Percentiles rank a stretch among this genome's conserved stretches.
Conservation (phyloP, 2,797 vertebrate species). For the Allobates femoralis region DNA sequence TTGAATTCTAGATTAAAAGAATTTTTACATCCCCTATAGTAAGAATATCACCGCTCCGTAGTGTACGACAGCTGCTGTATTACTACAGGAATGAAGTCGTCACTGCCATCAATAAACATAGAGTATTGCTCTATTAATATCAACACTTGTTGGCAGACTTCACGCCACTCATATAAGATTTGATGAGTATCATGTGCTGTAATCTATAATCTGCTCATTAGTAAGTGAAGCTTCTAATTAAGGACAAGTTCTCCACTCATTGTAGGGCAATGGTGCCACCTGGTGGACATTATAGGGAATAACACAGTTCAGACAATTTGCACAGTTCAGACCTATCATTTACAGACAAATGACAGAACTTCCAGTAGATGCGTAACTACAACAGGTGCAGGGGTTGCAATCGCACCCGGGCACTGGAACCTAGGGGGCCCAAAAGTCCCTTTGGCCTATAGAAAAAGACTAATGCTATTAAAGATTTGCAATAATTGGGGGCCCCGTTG, state of each 20-base stretch:
- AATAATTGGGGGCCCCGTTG: too few relatives aligned
- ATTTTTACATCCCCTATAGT: not conserved
- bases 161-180: constrained; percentile 3
- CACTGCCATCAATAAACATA: not conserved
- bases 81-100: not conserved
- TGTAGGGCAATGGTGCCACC: not conserved
- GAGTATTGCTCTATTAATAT: not conserved
- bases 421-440: too few relatives aligned
- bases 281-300: constrained; percentile 2
- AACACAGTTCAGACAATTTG: not conserved
- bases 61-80: not conserved
- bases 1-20: not conserved
- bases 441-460: too few relatives aligned
- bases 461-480: too few relatives aligned
- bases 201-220: not conserved
- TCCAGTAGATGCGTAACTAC: too few relatives aligned
- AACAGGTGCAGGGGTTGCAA: too few relatives aligned
- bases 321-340: not conserved
- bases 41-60: not conserved
- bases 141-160: not conserved
- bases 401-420: too few relatives aligned
- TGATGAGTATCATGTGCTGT: not conserved
- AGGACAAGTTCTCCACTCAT: too few relatives aligned
- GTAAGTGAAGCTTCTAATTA: not conserved
- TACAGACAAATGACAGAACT: not conserved